A percentile compares a stretch with the other conserved stretches of the same genome.
Evolutionary conservation across 1,140 invertebrate genomes (phyloP).

Genomic region (Piezodorus guildinii): DNA sequence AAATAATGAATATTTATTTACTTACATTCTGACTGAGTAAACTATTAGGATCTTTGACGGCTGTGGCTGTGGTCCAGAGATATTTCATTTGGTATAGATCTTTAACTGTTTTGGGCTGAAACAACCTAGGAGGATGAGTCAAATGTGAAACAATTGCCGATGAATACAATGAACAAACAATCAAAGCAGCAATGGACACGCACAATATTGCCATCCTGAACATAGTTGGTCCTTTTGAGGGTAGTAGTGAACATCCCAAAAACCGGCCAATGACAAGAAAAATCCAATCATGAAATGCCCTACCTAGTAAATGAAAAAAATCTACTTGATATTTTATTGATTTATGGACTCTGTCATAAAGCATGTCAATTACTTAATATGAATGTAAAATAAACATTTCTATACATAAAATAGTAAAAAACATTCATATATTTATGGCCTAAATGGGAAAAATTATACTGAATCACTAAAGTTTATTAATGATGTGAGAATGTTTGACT

Average conservation of each 20-base stretch:
- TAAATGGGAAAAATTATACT: too few species aligned
- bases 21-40: not conserved
- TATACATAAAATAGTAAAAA: too few species aligned
- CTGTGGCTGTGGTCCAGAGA: not conserved
- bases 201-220: not conserved
- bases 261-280: not conserved
- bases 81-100: not conserved
- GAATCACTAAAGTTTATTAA: too few species aligned
- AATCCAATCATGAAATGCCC: not conserved
- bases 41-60: not conserved
- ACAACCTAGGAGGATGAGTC: not conserved
- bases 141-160: not conserved
- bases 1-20: too few species aligned
- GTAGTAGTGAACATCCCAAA: not conserved
- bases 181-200: not conserved
- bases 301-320: too few species aligned
- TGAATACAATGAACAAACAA: not conserved
- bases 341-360: too few species aligned
- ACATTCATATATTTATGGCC: too few species aligned
- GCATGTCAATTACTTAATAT: too few species aligned
- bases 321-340: too few species aligned
- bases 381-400: too few species aligned
- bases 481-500: too few species aligned
- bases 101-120: not conserved
- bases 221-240: not conserved